These are phyloP conservation scores for Kryptopterus vitreolus DNA, from an alignment of 2,797 vertebrate species.

Conservation along the genomic window DNA sequence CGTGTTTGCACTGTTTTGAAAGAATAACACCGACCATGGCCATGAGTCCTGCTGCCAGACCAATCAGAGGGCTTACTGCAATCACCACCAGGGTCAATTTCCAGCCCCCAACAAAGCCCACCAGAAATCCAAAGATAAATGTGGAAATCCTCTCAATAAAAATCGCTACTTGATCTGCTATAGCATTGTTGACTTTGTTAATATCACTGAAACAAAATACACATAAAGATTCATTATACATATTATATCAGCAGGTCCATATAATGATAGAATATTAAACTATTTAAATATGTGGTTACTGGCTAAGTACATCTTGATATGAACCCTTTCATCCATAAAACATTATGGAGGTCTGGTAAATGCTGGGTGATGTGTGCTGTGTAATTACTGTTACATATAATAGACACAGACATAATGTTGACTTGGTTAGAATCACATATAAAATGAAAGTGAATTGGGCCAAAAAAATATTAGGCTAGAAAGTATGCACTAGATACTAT, in stretches of 20 bases:
- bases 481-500: neutral
- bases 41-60: conserved; percentile 76
- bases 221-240: conserved; percentile 10
- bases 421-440: too few relatives aligned
- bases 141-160: conserved; percentile 79
- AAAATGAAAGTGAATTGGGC: neutral
- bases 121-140: conserved; percentile 77
- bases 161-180: conserved; percentile 78
- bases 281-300: neutral
- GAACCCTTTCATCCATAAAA: neutral
- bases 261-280: neutral
- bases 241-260: neutral
- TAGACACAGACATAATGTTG: neutral
- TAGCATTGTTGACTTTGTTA: conserved; percentile 80
- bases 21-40: conserved; percentile 69
- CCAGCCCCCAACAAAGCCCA: conserved; percentile 81
- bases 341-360: neutral
- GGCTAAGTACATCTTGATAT: neutral
- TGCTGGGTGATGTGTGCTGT: neutral
- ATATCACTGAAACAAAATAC: conserved; percentile 71
- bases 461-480: neutral
- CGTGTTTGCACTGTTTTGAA: neutral
- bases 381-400: neutral
- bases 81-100: conserved; percentile 81
- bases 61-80: conserved; percentile 77